Evolutionary conservation across 2,888 invertebrate species (phyloP), one percentile per base, ranked within the genome.

Genomic region (Agrenia bidenticulata): DNA sequence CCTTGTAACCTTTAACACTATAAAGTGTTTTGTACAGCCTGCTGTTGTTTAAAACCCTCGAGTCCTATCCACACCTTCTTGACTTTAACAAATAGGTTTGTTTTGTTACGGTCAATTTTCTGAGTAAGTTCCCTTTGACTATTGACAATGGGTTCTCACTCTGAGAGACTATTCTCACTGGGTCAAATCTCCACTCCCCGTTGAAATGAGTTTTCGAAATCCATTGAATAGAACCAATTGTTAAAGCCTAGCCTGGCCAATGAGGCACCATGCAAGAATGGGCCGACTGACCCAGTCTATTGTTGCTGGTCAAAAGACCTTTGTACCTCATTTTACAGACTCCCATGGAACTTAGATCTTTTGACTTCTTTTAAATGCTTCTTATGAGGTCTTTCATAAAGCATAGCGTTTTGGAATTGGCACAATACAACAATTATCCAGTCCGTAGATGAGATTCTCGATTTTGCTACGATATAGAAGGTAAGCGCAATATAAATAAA

Each of bases 51-150:
- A 55, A 55, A 27, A 5, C 32, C 55, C 55, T 11, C 27, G 7
- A n/a, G 27, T 27, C 55, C 55, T 13, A 55, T 55, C 55, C 55
- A 55, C 55, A 55, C 55, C 55, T 55, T 55, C 55, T 55, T 55
- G 55, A 55, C 55, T 55, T 32, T 55, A 55, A 55, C 55, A 55
- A 55, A 55, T 55, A 55, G 55, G 55, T 55, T 55, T 55, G 55
- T 55, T 55, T 55, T 55, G 55, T 55, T 55, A 55, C 32, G 55
- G 26, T 55, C 55, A 55, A 55, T 55, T 55, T 55, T 27, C 32
- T 27, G 27, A 55, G 27, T 27, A 55, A 15, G 55, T 55, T 55
- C 32, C 19, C 21, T 23, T 51, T 17, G 24, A 24, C 19, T 2
- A 23, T 27, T 21, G 27, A 55, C 55, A 24, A 55, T 17, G 19